These are phyloP conservation scores for Caenorhabditis afra DNA, from an alignment of 2,888 invertebrate genomes.

Conservation along the genomic window DNA sequence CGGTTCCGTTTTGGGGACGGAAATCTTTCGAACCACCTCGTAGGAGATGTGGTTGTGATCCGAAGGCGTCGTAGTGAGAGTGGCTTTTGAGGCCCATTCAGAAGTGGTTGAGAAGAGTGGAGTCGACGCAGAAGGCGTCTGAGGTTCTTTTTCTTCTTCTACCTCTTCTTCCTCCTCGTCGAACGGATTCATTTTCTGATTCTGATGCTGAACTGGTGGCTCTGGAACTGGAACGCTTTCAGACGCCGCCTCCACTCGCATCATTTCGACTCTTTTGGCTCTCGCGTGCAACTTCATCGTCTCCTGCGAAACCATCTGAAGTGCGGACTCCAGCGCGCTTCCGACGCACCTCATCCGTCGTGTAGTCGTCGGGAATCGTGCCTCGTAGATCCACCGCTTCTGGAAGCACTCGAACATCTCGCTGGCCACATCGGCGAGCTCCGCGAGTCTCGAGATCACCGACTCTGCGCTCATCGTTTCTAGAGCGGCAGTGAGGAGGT, in stretches of 20 bases:
- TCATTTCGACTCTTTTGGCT: not conserved
- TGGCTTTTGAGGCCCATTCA: too few relatives aligned
- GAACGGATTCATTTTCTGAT: not conserved
- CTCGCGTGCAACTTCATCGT: slow-evolving; percentile 36
- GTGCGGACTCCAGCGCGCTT: slow-evolving; percentile 81
- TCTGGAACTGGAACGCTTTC: too few relatives aligned
- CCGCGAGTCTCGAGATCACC: not conserved
- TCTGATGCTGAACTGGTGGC: not conserved
- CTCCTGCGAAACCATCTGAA: slow-evolving; percentile 31
- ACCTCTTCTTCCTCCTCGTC: not conserved
- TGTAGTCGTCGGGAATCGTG: slow-evolving; percentile 82
- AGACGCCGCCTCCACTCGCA: not conserved
- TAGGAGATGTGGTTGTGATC: too few relatives aligned
- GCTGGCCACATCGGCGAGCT: not conserved
- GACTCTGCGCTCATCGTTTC: not conserved
- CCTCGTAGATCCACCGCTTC: slow-evolving; percentile 80
- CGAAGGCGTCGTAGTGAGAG: too few relatives aligned
- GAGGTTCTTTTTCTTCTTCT: too few relatives aligned
- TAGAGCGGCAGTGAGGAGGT: not conserved
- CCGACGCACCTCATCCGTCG: slow-evolving; percentile 82
- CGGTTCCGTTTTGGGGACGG: not conserved
- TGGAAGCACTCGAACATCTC: slow-evolving; percentile 26
- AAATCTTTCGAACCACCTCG: slow-evolving; percentile 7
- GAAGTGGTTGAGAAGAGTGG: not conserved
- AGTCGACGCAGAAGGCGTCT: too few relatives aligned